phyloP scores from a whole-genome alignment of 2,888 invertebrate species.

The Pheosia gnoma region DNA sequence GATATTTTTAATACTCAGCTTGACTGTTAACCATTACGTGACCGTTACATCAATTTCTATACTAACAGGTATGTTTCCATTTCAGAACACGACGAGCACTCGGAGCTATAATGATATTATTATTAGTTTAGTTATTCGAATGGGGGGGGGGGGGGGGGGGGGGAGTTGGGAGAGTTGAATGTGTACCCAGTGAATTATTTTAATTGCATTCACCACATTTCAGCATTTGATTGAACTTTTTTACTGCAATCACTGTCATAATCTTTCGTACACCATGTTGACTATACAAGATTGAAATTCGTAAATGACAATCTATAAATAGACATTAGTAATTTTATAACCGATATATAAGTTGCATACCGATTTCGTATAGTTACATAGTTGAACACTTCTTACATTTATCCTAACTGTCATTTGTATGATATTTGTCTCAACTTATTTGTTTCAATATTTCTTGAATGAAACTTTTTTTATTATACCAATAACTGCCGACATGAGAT shows the following conservation, averaged over 20 bases:
- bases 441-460: background rate
- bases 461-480: too few species aligned
- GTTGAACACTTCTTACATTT: background rate
- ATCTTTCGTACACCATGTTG: slow-evolving; percentile 1
- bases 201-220: slow-evolving; percentile 20
- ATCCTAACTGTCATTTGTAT: background rate
- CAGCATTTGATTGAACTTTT: slow-evolving; percentile 7
- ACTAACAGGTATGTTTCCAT: slow-evolving; percentile 26
- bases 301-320: too few species aligned
- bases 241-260: slow-evolving; percentile 12
- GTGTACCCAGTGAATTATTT: slow-evolving; percentile 17
- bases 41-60: background rate
- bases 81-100: slow-evolving; percentile 66
- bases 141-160: slow-evolving; percentile 26
- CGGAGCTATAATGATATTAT: slow-evolving; percentile 76
- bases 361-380: background rate
- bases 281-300: slow-evolving; percentile 7
- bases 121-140: slow-evolving; percentile 42
- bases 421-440: background rate
- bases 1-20: too few species aligned
- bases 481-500: background rate
- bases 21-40: too few species aligned
- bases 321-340: too few species aligned
- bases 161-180: slow-evolving; percentile 24
- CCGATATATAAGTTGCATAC: too few species aligned